Base-by-base conservation (phyloP, 2,113 vertebrate genomes). In the pig (Sus scrofa) region DNA sequence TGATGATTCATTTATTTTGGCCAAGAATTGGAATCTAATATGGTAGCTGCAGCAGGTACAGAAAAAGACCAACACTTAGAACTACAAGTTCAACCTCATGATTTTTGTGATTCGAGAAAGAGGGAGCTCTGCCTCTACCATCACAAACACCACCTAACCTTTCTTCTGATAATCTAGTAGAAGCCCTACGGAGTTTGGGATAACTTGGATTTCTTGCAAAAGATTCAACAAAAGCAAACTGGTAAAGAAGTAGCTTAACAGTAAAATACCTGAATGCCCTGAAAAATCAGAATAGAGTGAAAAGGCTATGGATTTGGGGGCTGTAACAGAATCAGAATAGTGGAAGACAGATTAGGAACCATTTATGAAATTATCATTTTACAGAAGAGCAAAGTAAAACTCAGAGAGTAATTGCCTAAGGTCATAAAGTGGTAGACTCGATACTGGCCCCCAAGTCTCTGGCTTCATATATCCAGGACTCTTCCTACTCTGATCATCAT, bases 301-400 rank as follows among this genome's bases (percentile, higher is more conserved):
- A 71, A 71, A 82, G 11, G 6, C 81, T 62, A 24, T 58, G n/a
- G 32, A 88, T 84, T 85, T 84, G 60, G 54, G 44, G 65, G 32
- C 15, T 3, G 30, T 65, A 30, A 74, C 7, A 58, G 79, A 78
- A 63, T 83, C 56, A 85, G 27, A 92, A 84, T 87, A 78, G 65
- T 18, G 27, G 27, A 75, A 79, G 91, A 50, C 14, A 32, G 34
- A 44, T 90, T 74, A 67, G 37, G 91, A 74, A 54, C 65, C 62
- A 94, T 85, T 4, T 68, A 34, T 89, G 32, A 95, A 85, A 56
- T 58, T 30, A 44, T 67, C 52, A 75, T 50, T 93, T 81, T 94
- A 77, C 7, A 71, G 54, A 96, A 56, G 24, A 89, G 37, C 9
- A 70, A 83, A 94, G 4, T 63, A 79, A 96, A 86, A 52, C 39